Evolutionary conservation across 2,797 vertebrate species (phyloP), one percentile per base, ranked within the genome.

Genomic region (Cuniculus paca): DNA sequence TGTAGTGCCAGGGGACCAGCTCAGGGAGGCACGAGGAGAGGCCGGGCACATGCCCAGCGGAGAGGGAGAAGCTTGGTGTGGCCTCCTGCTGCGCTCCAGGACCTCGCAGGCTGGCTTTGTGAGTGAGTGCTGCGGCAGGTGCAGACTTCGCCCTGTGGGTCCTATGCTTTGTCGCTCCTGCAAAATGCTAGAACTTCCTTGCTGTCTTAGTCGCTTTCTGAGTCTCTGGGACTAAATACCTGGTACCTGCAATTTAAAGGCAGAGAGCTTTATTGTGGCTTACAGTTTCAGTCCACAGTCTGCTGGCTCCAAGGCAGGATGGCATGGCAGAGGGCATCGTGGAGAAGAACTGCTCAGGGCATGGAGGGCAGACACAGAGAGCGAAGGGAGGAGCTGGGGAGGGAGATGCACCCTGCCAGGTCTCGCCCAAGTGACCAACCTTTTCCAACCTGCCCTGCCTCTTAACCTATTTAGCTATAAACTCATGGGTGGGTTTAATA

Each of bases 181-280:
- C 54, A 80, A 74, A 87, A 78, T 70, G 34, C 54, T 78, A 84
- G 61, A 80, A 68, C 28, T 24, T 85, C 75, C 42, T 95, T 91
- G 36, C 31, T 31, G 19, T 22, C n/a, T 75, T 31, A 8, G 26
- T 16, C 20, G 31, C 72, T 31, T 75, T 31, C 12, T 16, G 26
- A 48, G 26, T 48, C 42, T 45, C 26, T 75, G 72, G 3, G 14
- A 45, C 26, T 75, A 48, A 48, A 31, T 75, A 31, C 14, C 42
- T 28, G 28, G 31, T 26, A 31, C 72, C 26, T 48, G 42, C 42
- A 31, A 75, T 6, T 31, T 31, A 17, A 45, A 72, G 36, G 39
- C 11, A 26, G 39, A 42, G 68, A 72, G 36, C 13, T 72, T 42
- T 72, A 22, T 14, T 6, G 22, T 72, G 42, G 26, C 14, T 45